Evolutionary conservation across 2,113 vertebrate genomes (phyloP), one percentile per base, ranked within the genome.

Genomic region (Dissostichus mawsoni): DNA sequence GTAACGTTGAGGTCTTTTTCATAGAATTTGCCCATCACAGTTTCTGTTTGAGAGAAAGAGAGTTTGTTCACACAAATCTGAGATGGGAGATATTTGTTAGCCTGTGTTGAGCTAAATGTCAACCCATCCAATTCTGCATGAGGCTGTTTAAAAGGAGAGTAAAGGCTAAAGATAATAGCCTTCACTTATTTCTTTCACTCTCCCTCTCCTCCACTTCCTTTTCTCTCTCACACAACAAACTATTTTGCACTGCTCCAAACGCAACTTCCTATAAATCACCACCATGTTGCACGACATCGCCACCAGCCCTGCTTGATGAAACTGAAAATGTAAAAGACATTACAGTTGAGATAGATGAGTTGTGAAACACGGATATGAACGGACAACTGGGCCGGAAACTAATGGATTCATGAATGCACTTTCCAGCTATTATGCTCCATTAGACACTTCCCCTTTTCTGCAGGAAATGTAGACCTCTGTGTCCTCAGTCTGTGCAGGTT

Each of bases 81-180:
- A 69, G 68, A 66, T 50, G 55, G 14, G 47, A 64, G 58, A 25
- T 57, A 58, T 66, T 66, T 76, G 69, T 57, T 45, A 63, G 52
- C 47, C 62, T 81, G 68, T 74, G 79, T 58, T 88, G 78, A 71
- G 72, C 69, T 90, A 90, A 92, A 89, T 91, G 81, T 88, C 90
- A 91, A 20, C 83, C 74, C 73, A 86, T 89, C 84, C 59, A 87
- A 23, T 85, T 78, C 29, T 74, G 80, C 71, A 68, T 76, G 63
- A 76, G 47, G 74, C 74, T 73, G 48, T 87, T 78, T 66, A 72
- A 4, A 78, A 52, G 81, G 20, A 69, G 83, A 51, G 84, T 18
- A 78, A 71, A 86, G 75, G 80, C 65, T 72, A 66, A 82, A 83
- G 74, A 75, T 69, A 70, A 70, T 77, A 65, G 14, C 53, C 58